Conservation (phyloP, 2,797 vertebrate genomes). For the Argentina silus region DNA sequence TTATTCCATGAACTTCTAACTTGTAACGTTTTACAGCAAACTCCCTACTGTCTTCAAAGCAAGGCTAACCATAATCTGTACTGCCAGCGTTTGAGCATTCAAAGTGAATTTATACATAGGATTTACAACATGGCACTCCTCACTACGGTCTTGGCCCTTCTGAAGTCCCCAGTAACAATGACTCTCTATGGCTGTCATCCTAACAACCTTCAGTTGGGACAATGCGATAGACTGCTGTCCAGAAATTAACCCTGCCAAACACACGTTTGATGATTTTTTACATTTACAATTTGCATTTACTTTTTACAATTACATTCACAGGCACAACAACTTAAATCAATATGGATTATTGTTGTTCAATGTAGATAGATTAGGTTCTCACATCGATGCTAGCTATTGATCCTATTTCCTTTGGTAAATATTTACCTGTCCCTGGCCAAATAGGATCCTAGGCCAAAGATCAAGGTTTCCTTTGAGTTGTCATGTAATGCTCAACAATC, state of each 20-base stretch:
- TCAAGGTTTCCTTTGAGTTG: background rate
- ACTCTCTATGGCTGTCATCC: constrained; percentile 1
- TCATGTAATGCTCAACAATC: background rate
- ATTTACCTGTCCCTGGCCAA: constrained; percentile 54
- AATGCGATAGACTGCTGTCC: background rate
- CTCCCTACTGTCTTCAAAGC: constrained; percentile 65
- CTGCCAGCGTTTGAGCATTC: constrained; percentile 49
- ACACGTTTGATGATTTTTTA: background rate
- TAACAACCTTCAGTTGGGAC: constrained; percentile 1
- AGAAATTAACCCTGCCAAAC: background rate
- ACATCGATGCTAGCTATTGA: constrained; percentile 50
- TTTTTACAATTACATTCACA: background rate
- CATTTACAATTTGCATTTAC: too few species aligned
- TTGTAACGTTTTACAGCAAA: constrained; percentile 63
- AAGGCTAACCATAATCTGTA: constrained; percentile 41
- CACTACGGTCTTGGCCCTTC: constrained; percentile 44
- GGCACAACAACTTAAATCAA: background rate
- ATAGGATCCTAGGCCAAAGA: constrained; percentile 20
- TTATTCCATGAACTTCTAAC: constrained; percentile 48
- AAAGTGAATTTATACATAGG: constrained; percentile 47
- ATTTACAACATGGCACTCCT: constrained; percentile 47
- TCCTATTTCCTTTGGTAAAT: constrained; percentile 52
- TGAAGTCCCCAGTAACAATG: constrained; percentile 41
- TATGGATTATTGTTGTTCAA: background rate
- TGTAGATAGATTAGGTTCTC: background rate